These are phyloP conservation scores for Mastomys natalensis DNA, from an alignment of 2,113 vertebrate species.

Conservation along the genomic window DNA sequence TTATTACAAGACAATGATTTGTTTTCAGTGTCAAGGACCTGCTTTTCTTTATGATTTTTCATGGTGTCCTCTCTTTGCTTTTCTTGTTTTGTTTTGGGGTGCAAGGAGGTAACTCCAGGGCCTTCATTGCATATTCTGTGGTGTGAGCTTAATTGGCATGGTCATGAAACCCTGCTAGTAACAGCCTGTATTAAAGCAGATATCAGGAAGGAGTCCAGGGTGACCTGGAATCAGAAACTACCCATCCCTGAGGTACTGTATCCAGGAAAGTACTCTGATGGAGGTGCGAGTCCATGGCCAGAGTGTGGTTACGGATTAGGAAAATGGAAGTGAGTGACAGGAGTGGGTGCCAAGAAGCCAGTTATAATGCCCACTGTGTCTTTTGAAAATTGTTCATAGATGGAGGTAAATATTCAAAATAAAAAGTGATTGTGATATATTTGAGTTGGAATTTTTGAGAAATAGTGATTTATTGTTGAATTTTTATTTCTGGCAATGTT, in stretches of 20 bases:
- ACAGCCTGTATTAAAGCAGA: neutral
- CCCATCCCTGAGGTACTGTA: neutral
- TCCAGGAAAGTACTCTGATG: neutral
- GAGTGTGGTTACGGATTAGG: neutral
- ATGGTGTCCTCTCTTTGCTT: neutral
- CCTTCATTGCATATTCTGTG: neutral
- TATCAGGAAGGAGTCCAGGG: neutral
- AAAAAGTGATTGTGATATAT: conserved; percentile 9
- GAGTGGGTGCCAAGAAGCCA: neutral
- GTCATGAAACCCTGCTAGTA: neutral
- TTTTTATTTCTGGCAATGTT: conserved; percentile 22
- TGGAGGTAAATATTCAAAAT: conserved; percentile 17
- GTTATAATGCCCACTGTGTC: neutral
- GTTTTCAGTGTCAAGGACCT: neutral
- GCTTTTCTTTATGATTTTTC: conserved; percentile 27
- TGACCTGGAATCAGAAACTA: conserved; percentile 7
- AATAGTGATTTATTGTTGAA: neutral
- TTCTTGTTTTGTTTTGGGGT: neutral
- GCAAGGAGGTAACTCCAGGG: neutral
- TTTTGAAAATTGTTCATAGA: conserved; percentile 35
- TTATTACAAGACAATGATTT: neutral
- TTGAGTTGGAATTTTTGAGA: conserved; percentile 27
- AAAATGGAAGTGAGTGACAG: neutral
- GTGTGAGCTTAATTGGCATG: neutral
- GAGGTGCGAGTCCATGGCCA: neutral